Evolutionary conservation across 2,888 invertebrate species (phyloP).

Genomic region (Escarpia spicata): DNA sequence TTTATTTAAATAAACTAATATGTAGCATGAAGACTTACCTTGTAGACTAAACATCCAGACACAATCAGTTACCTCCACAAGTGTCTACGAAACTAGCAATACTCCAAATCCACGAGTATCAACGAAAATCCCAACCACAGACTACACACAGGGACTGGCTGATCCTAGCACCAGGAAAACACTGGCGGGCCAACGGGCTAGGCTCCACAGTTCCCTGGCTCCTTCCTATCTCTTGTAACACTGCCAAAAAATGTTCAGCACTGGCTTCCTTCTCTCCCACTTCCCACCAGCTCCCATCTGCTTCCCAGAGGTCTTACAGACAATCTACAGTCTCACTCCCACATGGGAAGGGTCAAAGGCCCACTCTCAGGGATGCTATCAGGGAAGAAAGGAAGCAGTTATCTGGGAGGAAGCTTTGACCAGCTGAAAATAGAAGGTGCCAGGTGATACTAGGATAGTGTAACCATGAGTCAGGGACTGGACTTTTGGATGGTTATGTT

Average conservation of each 20-base stretch:
- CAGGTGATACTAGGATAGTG: neutral
- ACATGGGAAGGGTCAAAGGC: neutral
- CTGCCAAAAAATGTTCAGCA: neutral
- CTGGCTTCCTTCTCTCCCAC: neutral
- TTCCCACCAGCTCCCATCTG: neutral
- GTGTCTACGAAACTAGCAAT: neutral
- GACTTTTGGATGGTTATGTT: no score
- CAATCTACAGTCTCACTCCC: neutral
- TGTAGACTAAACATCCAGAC: neutral
- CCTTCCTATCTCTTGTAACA: neutral
- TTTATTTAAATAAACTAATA: no score
- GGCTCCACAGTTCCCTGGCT: neutral
- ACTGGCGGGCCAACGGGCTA: neutral
- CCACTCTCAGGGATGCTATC: neutral
- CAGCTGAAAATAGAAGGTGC: neutral
- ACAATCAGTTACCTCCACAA: neutral
- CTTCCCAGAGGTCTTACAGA: constrained; percentile 6
- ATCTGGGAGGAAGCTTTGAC: neutral
- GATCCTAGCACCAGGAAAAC: neutral
- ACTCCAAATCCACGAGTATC: constrained; percentile 4
- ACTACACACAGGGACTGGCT: neutral
- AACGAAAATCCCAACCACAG: neutral
- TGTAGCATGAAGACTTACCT: neutral
- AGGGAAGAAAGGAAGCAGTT: neutral
- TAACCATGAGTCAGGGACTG: no score